These are phyloP conservation scores for Alectoris magna DNA, from an alignment of 2,797 vertebrate genomes.

Conservation along the genomic window DNA sequence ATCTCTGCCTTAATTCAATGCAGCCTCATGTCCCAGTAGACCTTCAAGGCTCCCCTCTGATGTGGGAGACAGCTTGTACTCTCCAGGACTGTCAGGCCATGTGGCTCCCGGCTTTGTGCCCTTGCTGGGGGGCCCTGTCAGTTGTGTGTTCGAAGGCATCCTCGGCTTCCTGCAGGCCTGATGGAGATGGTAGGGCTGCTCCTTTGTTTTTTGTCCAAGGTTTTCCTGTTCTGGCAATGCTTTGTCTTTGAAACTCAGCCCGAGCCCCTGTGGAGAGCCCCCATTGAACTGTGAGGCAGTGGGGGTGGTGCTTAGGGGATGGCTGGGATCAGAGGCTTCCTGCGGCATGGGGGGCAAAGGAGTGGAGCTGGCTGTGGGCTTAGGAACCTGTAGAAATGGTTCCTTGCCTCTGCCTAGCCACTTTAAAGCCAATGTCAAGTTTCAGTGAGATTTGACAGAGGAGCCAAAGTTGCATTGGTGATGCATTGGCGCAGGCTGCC, in stretches of 20 bases:
- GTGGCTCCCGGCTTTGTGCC: neutral
- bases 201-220: neutral
- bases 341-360: rapidly evolving
- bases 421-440: neutral
- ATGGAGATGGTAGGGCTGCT: neutral
- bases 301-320: neutral
- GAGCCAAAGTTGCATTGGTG: neutral
- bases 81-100: rapidly evolving
- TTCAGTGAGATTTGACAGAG: neutral
- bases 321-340: constrained; percentile 5
- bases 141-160: rapidly evolving
- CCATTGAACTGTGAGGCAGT: rapidly evolving
- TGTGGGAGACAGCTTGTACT: neutral
- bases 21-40: neutral
- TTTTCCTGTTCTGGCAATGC: constrained; percentile 9
- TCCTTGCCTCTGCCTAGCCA: neutral
- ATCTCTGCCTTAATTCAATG: neutral
- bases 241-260: neutral
- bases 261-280: neutral
- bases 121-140: neutral
- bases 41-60: neutral
- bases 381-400: neutral
- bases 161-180: neutral
- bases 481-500: too few species aligned
- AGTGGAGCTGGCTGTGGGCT: neutral